A percentile compares a stretch with the other conserved stretches of the same genome.
Conservation (phyloP, 2,113 vertebrate genomes). For the Sinocyclocheilus grahami region DNA sequence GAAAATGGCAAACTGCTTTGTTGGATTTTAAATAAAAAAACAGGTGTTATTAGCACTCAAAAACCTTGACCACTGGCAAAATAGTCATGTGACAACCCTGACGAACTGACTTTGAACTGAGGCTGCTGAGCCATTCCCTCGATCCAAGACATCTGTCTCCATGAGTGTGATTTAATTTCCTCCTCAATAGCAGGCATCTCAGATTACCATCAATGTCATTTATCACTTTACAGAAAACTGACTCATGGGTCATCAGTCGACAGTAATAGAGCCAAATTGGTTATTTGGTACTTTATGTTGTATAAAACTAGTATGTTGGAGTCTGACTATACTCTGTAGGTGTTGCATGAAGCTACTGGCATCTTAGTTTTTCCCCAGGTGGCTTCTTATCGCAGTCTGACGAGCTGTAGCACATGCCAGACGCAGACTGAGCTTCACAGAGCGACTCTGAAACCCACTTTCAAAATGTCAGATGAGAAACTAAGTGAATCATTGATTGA, state of each 20-base stretch:
- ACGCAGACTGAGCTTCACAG: not conserved
- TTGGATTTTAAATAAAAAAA: not conserved
- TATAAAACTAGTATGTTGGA: not conserved
- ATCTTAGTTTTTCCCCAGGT: not conserved
- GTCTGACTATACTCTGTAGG: not conserved
- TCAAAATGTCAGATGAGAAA: slow-evolving; percentile 13
- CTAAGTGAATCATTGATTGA: slow-evolving; percentile 26
- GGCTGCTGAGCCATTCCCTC: slow-evolving; percentile 21
- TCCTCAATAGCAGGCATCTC: slow-evolving; percentile 61
- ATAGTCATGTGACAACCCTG: slow-evolving; percentile 29
- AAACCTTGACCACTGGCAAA: not conserved
- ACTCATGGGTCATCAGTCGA: not conserved
- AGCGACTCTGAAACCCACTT: slow-evolving; percentile 2
- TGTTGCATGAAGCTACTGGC: slow-evolving; percentile 11
- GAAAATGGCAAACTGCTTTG: not conserved
- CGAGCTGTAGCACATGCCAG: not conserved
- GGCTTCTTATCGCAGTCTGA: not conserved
- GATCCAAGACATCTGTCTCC: slow-evolving; percentile 37
- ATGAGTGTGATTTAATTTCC: slow-evolving; percentile 46
- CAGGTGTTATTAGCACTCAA: not conserved
- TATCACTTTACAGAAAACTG: slow-evolving; percentile 22
- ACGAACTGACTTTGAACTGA: slow-evolving; percentile 22
- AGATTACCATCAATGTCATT: slow-evolving; percentile 62
- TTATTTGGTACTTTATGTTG: slow-evolving; percentile 6
- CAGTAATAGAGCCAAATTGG: slow-evolving; percentile 35